Base-by-base conservation (phyloP, 1,140 invertebrate genomes). In the Mercenaria mercenaria region DNA sequence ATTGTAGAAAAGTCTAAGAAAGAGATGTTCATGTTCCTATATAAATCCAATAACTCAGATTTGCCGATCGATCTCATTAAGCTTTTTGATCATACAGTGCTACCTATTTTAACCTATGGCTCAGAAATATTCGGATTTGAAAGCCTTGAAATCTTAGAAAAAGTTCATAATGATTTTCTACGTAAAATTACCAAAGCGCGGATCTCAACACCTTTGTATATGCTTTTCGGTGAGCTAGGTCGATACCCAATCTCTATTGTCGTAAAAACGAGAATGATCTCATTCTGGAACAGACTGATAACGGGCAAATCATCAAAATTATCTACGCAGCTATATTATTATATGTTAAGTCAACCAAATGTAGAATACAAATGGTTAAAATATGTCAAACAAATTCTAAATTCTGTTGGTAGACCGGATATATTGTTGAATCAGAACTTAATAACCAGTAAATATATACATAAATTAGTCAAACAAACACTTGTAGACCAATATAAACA, bases 61-160 rank as follows among this genome's bases (percentile, higher is more conserved):
- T 18, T 81, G 10, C 79, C 52, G 10, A 8, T 61, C 20, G 79
- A 59, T 34, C 32, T 81, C 6, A 61, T 81, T 23, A 81, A 81
- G 39, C 52, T 81, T 4, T 81, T 81, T 61, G 79, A 81, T 39
- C 26, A 81, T 34, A 81, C 50, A 11, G 32, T 81, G 4, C n/a
- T 61, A 0, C 79, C 79, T 34, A 61, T 81, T 26, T 50, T 81
- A 23, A 81, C 52, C 0, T 81, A 81, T 39, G 79, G 79, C 13
- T 59, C 50, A n/a, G 79, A 81, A 37, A 81, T 81, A 18, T 81
- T 81, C 32, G 79, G 79, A 26, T 80, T n/a, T 23, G 47, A 80
- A 52, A 80, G 56, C 50, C 29, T 59, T 11, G 77, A 80, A n/a
- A 80, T 80, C n/a, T 20, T 80, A 1, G 77, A 80, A 50, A 52